Evolutionary conservation across 2,113 vertebrate genomes (phyloP).

Genomic region (Chunga burmeisteri): DNA sequence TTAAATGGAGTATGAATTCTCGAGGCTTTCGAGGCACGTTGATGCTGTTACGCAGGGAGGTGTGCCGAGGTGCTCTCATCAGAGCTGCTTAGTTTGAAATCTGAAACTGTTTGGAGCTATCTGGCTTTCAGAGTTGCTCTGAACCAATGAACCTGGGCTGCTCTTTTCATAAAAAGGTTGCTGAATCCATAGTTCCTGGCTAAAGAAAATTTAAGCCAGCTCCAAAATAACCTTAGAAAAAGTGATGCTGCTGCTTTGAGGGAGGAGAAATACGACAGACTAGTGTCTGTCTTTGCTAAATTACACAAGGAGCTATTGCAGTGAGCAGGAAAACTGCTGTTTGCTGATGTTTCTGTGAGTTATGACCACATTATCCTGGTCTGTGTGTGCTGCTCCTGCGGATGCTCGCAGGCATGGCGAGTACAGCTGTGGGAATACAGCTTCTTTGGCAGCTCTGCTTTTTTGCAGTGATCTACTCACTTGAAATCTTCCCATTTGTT

Average conservation of each 20-base stretch:
- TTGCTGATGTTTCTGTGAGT: background rate
- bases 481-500: background rate
- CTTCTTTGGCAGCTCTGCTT: background rate
- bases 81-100: background rate
- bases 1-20: background rate
- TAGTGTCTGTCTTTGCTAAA: background rate
- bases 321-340: background rate
- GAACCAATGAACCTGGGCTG: background rate
- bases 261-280: background rate
- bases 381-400: accelerated
- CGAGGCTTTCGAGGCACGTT: background rate
- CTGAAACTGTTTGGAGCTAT: background rate
- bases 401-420: background rate
- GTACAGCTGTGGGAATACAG: background rate
- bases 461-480: background rate
- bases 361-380: background rate
- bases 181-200: background rate
- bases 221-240: background rate
- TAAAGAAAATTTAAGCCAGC: background rate
- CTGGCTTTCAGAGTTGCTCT: background rate
- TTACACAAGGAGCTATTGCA: background rate
- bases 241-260: background rate
- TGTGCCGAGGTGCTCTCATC: background rate
- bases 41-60: background rate
- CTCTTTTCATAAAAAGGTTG: background rate